Evolutionary conservation across 2,113 vertebrate species (phyloP), one percentile per base, ranked within the genome.

Genomic region (Globicephala melas): DNA sequence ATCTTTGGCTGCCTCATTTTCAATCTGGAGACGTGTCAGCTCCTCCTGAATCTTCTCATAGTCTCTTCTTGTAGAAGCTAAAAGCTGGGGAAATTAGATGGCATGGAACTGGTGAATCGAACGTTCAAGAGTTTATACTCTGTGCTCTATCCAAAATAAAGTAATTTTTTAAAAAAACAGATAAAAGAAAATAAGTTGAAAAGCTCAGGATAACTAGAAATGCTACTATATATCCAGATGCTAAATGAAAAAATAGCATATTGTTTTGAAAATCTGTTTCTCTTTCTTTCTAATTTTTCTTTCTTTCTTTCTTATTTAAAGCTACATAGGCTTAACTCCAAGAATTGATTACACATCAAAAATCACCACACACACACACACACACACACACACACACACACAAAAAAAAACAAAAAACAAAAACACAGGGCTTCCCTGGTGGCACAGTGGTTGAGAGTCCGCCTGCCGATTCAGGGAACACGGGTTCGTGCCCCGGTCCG

Each of bases 11-110:
- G 99, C 99, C 90, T 99, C 99, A 0, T 99, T 99, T 98, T 99
- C 99, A 62, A 99, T 98, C 98, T 99, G 99, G 53, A 99, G 99
- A 0, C 99, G 99, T 10, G 99, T 99, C 97, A 99, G 98, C 98
- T 99, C 99, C 98, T 99, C 99, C 85, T 99, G 99, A 95, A 99
- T 99, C 97, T 99, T 99, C 96, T 99, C 99, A 5, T 99, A 99
- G 98, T 99, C 99, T 93, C 99, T 99, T 94, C 99, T 98, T 0
- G 99, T 99, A 6, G 99, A 99, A 3, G 99, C 99, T 98, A 99
- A 91, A 90, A 99, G 99, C 99, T 99, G 76, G 47, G 76, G 89
- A 91, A 63, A 87, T n/a, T n/a, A 89, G 83, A 92, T 20, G 41
- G 28, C n/a, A 67, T 6, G 18, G 47, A 93, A 81, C 8, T 47